Conservation (phyloP, 2,797 vertebrate species). For the Sebastes kiyomatsui region DNA sequence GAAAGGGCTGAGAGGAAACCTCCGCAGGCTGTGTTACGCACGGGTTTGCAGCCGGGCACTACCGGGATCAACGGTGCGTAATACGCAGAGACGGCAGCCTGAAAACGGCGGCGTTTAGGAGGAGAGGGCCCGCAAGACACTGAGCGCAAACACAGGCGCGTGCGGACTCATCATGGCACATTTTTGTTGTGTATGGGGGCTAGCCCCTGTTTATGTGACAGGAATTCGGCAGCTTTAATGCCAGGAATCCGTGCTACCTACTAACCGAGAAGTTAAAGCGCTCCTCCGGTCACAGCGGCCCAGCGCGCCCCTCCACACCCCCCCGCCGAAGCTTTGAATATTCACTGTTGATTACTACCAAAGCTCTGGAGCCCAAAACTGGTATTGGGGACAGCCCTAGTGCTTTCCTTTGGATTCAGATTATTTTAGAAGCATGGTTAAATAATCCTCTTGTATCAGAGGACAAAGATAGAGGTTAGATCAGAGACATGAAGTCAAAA, state of each 20-base stretch:
- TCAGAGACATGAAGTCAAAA: neutral
- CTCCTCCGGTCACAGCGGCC: too few species aligned
- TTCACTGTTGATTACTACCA: neutral
- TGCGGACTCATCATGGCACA: neutral
- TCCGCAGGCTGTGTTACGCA: too few species aligned
- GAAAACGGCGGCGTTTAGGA: too few species aligned
- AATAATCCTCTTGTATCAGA: neutral
- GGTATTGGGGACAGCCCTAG: neutral
- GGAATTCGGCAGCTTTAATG: neutral
- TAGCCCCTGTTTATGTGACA: neutral
- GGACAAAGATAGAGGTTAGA: constrained; percentile 6
- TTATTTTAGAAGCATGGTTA: neutral
- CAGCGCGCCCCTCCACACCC: neutral
- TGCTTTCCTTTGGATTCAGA: neutral
- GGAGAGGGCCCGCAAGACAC: too few species aligned
- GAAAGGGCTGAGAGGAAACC: too few species aligned
- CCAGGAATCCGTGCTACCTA: neutral
- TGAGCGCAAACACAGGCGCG: fast-evolving
- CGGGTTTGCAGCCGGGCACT: too few species aligned
- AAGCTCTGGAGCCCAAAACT: neutral
- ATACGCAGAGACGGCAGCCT: fast-evolving
- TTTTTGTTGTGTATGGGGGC: neutral
- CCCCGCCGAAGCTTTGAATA: neutral
- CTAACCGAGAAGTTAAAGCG: neutral
- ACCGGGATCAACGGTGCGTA: too few species aligned